These are phyloP conservation scores for Temnothorax rugatulus DNA, from an alignment of 2,888 invertebrate species.

Conservation along the genomic window DNA sequence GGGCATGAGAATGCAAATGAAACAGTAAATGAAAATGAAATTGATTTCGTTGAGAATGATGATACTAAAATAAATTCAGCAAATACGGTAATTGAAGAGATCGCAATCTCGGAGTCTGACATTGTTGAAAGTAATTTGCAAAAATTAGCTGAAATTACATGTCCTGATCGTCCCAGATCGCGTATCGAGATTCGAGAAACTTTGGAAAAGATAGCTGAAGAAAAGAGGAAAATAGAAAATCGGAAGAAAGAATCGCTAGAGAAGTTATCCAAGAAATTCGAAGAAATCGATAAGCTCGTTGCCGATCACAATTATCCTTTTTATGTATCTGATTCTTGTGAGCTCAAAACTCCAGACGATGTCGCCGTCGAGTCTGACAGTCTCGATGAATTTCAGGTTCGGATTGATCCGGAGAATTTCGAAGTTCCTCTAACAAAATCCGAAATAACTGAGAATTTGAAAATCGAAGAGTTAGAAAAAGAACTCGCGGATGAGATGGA, in stretches of 20 bases:
- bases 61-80: background rate
- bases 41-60: slow-evolving; percentile 7
- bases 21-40: background rate
- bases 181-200: slow-evolving; percentile 68
- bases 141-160: slow-evolving; percentile 58
- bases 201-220: slow-evolving; percentile 72
- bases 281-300: slow-evolving; percentile 60
- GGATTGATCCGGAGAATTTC: background rate
- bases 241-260: slow-evolving; percentile 72
- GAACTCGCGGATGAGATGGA: slow-evolving; percentile 31
- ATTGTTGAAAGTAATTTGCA: slow-evolving; percentile 41
- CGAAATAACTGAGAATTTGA: slow-evolving; percentile 65
- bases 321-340: background rate
- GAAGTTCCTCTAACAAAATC: slow-evolving; percentile 72
- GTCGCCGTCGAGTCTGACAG: slow-evolving; percentile 7
- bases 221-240: slow-evolving; percentile 72
- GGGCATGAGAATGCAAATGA: background rate
- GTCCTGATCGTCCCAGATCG: slow-evolving; percentile 38
- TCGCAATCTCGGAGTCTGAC: background rate
- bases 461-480: slow-evolving; percentile 37
- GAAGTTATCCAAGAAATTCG: slow-evolving; percentile 64
- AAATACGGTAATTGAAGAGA: background rate
- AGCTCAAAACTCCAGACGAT: slow-evolving; percentile 2
- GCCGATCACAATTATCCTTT: slow-evolving; percentile 29
- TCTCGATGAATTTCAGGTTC: slow-evolving; percentile 25